Base-by-base conservation (phyloP, 2,888 invertebrate species). In the Colletes collaris region DNA sequence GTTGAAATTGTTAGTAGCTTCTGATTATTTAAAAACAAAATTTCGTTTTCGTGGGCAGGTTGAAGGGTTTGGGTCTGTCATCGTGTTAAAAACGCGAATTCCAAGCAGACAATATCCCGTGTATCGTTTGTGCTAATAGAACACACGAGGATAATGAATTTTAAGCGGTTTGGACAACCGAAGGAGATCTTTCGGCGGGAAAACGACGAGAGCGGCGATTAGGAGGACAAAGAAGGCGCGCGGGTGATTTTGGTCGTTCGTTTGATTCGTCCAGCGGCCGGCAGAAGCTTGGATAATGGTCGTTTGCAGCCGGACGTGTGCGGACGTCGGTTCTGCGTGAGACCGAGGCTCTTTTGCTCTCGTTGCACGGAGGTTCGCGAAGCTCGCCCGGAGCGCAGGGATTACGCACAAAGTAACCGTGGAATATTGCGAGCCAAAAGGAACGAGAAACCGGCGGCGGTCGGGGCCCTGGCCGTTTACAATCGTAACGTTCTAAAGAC, bases 401-500 rank as follows among this genome's bases (percentile, higher is more conserved):
- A 64, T 75, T 46, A 46, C 63, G 59, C 65, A 16, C 65, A 65
- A 75, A 77, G 77, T 74, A 75, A 55, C 50, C 67, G 72, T 27
- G 75, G 77, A 68, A 62, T 77, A 75, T 75, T 53, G 52, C 74
- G 77, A 53, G 58, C 55, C 10, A 8, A 19, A 74, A 50, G 50
- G 40, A 19, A 16, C 60, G 8, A 8, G 10, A 59, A 60, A 52
- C 50, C 40, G 16, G 50, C 73, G 13, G 63, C 59, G 37, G 49
- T 40, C 60, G 55, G 49, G 4, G 53, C 68, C 50, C 6, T 19
- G 44, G 16, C 49, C 76, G 49, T 62, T 49, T 59, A 65, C 68
- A 76, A 69, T 78, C 78, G 60, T 27, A 66, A 78, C 69, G 78
- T 56, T 65, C 60, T 64, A 62, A 76, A 78, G 59, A 44, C 59